Evolutionary conservation across 2,888 invertebrate genomes (phyloP).

Genomic region (Exocentrus adspersus): DNA sequence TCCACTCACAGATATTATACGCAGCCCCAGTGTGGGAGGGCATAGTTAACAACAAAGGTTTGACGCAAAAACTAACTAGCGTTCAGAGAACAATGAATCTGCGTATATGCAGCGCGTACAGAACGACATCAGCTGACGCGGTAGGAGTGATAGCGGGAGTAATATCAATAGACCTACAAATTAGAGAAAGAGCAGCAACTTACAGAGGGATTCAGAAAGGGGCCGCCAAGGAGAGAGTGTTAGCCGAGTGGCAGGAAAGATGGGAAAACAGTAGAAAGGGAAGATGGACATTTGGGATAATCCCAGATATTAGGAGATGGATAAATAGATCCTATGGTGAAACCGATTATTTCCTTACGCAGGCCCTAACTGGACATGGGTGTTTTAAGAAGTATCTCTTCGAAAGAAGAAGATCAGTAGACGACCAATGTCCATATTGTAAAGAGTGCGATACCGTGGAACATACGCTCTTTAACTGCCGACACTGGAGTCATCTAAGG

Average conservation of each 20-base stretch:
- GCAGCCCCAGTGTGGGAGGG: constrained; percentile 3
- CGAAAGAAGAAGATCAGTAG: not conserved
- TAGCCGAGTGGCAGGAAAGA: constrained; percentile 1
- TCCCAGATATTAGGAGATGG: not conserved
- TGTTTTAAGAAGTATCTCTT: not conserved
- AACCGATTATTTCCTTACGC: not conserved
- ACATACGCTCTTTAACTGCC: not conserved
- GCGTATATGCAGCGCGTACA: constrained; percentile 13
- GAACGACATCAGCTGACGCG: constrained; percentile 14
- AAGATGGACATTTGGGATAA: not conserved
- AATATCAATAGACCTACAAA: constrained; percentile 7
- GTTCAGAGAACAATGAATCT: constrained; percentile 7
- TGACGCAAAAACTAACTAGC: not conserved
- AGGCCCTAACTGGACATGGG: constrained; percentile 1
- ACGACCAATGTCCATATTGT: not conserved
- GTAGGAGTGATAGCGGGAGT: constrained; percentile 12
- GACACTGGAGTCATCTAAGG: not conserved
- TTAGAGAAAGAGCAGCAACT: not conserved
- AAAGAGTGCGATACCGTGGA: not conserved
- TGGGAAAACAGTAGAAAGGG: not conserved
- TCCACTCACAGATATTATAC: not conserved
- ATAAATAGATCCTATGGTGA: not conserved
- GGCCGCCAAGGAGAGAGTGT: not conserved
- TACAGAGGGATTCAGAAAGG: not conserved
- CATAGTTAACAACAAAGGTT: not conserved